phyloP scores from a whole-genome alignment of 2,113 vertebrate species.

The Lophochroa leadbeateri region DNA sequence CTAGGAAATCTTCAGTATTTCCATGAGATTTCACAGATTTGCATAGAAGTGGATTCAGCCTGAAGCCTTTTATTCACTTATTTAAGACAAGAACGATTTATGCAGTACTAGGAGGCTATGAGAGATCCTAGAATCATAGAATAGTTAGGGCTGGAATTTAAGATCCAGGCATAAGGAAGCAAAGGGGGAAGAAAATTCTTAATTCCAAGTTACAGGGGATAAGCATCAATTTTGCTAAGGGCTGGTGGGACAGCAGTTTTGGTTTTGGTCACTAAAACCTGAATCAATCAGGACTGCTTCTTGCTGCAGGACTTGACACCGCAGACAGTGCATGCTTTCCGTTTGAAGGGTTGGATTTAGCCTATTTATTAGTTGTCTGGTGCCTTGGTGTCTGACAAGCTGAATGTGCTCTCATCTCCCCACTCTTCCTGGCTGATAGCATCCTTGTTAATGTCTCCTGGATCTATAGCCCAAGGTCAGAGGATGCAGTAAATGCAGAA shows the following conservation, averaged over 20 bases:
- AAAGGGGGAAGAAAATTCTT: background rate
- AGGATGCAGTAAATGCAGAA: background rate
- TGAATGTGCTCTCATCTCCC: background rate
- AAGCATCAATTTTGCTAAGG: background rate
- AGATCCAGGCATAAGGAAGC: background rate
- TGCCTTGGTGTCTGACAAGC: conserved; percentile 38
- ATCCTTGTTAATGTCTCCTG: background rate
- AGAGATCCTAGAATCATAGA: background rate
- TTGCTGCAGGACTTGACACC: background rate
- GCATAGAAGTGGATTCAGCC: background rate
- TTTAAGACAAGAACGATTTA: background rate
- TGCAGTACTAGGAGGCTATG: fast-evolving
- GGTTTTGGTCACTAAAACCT: background rate
- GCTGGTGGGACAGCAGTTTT: fast-evolving
- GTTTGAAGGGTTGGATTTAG: background rate
- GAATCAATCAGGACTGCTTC: background rate
- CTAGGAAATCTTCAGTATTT: background rate
- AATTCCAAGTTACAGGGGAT: background rate
- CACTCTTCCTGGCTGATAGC: background rate
- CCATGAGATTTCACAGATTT: background rate
- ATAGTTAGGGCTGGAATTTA: background rate
- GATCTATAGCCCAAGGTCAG: conserved; percentile 5
- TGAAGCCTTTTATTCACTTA: background rate
- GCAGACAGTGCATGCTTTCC: too few species aligned
- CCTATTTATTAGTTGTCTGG: background rate